Conservation (phyloP, 2,113 vertebrate species). For the Scomber colias region DNA sequence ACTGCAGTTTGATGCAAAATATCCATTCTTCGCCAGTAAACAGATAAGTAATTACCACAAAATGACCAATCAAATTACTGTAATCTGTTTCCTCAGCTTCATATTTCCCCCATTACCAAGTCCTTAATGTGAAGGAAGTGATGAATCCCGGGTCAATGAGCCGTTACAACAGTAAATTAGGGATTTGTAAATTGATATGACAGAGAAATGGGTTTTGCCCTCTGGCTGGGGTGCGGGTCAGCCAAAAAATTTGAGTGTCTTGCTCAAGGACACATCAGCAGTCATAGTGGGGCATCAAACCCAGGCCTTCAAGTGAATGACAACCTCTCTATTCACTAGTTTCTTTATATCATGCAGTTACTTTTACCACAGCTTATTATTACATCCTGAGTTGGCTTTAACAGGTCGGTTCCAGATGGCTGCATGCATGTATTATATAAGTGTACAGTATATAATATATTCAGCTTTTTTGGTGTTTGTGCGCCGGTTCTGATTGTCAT, state of each 20-base stretch:
- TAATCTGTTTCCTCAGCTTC: constrained; percentile 35
- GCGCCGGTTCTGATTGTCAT: constrained; percentile 4
- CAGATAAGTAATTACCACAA: constrained; percentile 33
- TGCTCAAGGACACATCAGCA: constrained; percentile 6
- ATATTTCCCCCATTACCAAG: constrained; percentile 11
- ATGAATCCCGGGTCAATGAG: constrained; percentile 51
- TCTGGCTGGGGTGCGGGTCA: constrained; percentile 34
- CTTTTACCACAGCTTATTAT: not conserved
- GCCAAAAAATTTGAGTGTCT: not conserved
- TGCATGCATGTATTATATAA: not conserved
- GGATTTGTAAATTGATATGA: constrained; percentile 28
- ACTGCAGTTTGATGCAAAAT: constrained; percentile 1
- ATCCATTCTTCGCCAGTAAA: constrained; percentile 29
- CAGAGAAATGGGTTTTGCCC: constrained; percentile 2
- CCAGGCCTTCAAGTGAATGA: not conserved
- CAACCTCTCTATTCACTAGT: not conserved
- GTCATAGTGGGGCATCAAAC: not conserved
- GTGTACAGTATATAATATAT: not conserved
- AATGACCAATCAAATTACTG: constrained; percentile 27
- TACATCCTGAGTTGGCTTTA: not conserved
- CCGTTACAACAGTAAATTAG: constrained; percentile 33
- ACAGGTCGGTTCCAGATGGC: not conserved
- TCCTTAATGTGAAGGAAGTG: constrained; percentile 30
- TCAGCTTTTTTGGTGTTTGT: not conserved
- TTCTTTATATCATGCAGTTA: not conserved